Percentiles rank a stretch among this genome's conserved stretches.
phyloP scores from a whole-genome alignment of 2,888 invertebrate species.

The Achlya flavicornis region DNA sequence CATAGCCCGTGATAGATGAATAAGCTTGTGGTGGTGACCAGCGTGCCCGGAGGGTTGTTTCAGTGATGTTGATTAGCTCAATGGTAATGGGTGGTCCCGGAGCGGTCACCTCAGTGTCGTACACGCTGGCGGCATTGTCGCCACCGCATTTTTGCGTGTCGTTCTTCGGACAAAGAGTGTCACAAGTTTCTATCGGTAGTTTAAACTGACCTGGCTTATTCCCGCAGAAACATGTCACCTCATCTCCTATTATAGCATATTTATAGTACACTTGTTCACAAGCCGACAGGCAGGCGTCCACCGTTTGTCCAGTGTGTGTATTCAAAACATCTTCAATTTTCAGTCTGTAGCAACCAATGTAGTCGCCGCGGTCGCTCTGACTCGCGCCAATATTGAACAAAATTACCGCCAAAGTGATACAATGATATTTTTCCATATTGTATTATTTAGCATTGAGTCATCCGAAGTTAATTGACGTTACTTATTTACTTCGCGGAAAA shows the following conservation, averaged over 20 bases:
- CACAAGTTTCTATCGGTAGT: slow-evolving; percentile 75
- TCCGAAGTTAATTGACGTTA: slow-evolving; percentile 41
- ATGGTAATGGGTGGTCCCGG: slow-evolving; percentile 89
- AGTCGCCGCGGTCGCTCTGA: slow-evolving; percentile 68
- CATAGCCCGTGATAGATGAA: slow-evolving; percentile 80
- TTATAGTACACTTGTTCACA: slow-evolving; percentile 78
- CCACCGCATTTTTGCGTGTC: slow-evolving; percentile 87
- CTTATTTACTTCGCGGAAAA: slow-evolving; percentile 10
- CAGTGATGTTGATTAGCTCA: slow-evolving; percentile 83
- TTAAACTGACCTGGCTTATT: slow-evolving; percentile 71
- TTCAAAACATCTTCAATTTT: slow-evolving; percentile 63
- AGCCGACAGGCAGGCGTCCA: slow-evolving; percentile 73
- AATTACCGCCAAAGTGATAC: slow-evolving; percentile 38
- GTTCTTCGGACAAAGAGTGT: slow-evolving; percentile 85
- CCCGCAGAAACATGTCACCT: slow-evolving; percentile 75
- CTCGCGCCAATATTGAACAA: slow-evolving; percentile 39
- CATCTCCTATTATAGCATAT: slow-evolving; percentile 73
- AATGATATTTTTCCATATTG: slow-evolving; percentile 63
- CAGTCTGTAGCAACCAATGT: slow-evolving; percentile 71
- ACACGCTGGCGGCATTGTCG: slow-evolving; percentile 86
- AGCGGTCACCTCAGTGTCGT: slow-evolving; percentile 85
- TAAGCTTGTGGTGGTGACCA: slow-evolving; percentile 85
- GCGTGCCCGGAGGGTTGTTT: slow-evolving; percentile 84
- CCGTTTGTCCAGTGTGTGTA: slow-evolving; percentile 76
- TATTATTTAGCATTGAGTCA: slow-evolving; percentile 54